Evolutionary conservation across 2,888 invertebrate species (phyloP).

Genomic region (Ephialtes manifestator): DNA sequence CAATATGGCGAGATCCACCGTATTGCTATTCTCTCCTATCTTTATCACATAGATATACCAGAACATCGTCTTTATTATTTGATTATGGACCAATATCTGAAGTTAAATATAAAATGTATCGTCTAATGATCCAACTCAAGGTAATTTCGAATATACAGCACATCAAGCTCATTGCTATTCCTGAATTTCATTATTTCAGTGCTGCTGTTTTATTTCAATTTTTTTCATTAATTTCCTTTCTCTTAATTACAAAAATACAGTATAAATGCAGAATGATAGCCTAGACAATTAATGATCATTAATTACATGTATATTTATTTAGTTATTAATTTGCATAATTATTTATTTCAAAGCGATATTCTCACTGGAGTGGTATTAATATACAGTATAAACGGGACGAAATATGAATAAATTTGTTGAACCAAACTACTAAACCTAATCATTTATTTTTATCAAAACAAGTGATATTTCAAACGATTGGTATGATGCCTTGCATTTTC

Average conservation of each 20-base stretch:
- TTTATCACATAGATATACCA: constrained; percentile 14
- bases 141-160: background rate
- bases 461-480: too few species aligned
- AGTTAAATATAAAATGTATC: background rate
- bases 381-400: too few species aligned
- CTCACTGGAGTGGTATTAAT: too few species aligned
- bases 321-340: too few species aligned
- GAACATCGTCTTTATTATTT: background rate
- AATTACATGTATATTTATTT: too few species aligned
- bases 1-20: constrained; percentile 11
- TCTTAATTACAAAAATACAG: background rate
- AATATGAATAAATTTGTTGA: too few species aligned
- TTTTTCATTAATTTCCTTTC: background rate
- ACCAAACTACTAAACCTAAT: too few species aligned
- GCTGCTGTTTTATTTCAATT: background rate
- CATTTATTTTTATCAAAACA: too few species aligned
- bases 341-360: too few species aligned
- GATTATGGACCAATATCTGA: background rate
- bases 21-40: constrained; percentile 32
- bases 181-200: background rate
- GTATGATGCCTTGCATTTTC: too few species aligned
- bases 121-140: background rate
- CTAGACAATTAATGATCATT: background rate
- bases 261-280: background rate
- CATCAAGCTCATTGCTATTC: background rate